A percentile compares a stretch with the other conserved stretches of the same genome.
Evolutionary conservation across 1,140 invertebrate genomes (phyloP).

Genomic region (Atta colombica): DNA sequence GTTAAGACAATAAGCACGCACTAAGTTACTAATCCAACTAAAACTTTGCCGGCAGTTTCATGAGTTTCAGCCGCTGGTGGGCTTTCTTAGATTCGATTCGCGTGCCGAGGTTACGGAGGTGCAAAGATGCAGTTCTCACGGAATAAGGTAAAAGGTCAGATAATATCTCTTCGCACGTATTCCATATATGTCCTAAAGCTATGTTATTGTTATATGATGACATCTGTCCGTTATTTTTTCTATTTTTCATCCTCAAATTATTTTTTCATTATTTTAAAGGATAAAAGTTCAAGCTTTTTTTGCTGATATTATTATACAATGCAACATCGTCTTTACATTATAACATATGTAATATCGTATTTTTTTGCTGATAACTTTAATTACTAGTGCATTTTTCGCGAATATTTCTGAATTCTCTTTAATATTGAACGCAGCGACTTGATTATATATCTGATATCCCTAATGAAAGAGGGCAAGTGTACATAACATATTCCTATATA

Average conservation of each 20-base stretch:
- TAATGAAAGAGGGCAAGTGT: neutral
- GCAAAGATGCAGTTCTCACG: constrained; percentile 68
- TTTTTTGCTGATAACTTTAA: constrained; percentile 28
- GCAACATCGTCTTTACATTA: neutral
- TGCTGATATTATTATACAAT: neutral
- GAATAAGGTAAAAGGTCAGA: constrained; percentile 71
- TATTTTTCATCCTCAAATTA: neutral
- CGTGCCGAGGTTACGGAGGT: constrained; percentile 74
- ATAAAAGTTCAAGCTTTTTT: constrained; percentile 3
- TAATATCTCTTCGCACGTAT: constrained; percentile 49
- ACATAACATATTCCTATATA: neutral
- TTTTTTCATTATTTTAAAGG: neutral
- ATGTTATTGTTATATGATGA: constrained; percentile 12
- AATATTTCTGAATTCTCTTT: constrained; percentile 25
- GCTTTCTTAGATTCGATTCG: constrained; percentile 80
- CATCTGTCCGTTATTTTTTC: constrained; percentile 12
- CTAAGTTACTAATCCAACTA: constrained; percentile 59
- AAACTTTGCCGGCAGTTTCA: constrained; percentile 64
- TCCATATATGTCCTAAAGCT: neutral
- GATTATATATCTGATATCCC: constrained; percentile 5
- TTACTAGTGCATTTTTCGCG: constrained; percentile 13
- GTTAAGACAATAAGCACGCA: constrained; percentile 50
- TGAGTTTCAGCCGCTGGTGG: constrained; percentile 51
- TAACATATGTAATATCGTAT: neutral
- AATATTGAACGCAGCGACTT: constrained; percentile 42